Percentiles rank a stretch among this genome's conserved stretches.
phyloP scores from a whole-genome alignment of 2,888 invertebrate species.

The Drosophila yooni region DNA sequence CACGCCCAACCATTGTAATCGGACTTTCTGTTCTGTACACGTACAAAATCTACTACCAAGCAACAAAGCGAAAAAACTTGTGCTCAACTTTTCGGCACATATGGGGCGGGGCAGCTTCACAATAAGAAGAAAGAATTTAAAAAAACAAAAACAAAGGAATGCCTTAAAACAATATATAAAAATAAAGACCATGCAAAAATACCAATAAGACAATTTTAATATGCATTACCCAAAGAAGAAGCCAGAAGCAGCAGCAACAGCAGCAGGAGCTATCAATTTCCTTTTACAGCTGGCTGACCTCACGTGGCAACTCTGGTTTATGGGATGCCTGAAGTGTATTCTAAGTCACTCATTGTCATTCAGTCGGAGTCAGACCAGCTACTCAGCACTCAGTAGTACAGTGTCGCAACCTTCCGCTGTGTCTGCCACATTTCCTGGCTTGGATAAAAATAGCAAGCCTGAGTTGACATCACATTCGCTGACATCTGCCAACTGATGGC shows the following conservation, averaged over 20 bases:
- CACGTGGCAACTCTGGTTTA: conserved; percentile 13
- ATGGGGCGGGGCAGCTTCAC: neutral
- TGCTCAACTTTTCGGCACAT: conserved; percentile 50
- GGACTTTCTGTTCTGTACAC: conserved; percentile 48
- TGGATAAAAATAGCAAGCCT: conserved; percentile 36
- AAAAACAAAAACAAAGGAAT: neutral
- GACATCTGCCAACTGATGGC: conserved; percentile 30
- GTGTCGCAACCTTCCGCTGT: conserved; percentile 50
- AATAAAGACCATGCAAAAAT: conserved; percentile 14
- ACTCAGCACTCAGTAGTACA: conserved; percentile 13
- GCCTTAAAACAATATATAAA: conserved; percentile 9
- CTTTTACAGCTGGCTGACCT: conserved; percentile 17
- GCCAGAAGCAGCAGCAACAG: conserved; percentile 1
- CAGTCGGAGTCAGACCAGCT: neutral
- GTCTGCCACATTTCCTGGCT: conserved; percentile 34
- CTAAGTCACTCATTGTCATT: conserved; percentile 21
- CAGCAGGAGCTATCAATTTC: conserved; percentile 24
- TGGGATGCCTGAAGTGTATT: neutral
- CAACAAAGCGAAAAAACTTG: conserved; percentile 48
- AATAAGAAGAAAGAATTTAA: neutral
- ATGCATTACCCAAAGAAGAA: conserved; percentile 68
- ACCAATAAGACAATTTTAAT: conserved; percentile 68
- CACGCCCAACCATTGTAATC: conserved; percentile 63
- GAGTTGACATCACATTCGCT: conserved; percentile 48
- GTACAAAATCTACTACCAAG: conserved; percentile 21